Conservation (phyloP, 2,113 vertebrate species). For the Siniperca knerii region DNA sequence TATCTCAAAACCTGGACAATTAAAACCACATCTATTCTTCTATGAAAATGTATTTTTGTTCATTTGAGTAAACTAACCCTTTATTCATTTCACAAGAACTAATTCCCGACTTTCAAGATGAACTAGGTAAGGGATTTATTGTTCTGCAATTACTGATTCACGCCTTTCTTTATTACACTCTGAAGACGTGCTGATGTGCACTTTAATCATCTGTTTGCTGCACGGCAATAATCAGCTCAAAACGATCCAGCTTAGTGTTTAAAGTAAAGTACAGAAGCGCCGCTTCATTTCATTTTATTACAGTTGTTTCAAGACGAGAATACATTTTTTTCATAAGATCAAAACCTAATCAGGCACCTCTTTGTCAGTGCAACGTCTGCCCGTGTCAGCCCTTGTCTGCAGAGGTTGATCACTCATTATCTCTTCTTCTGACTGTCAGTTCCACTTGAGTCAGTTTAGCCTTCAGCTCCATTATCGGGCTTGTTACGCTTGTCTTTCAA, state of each 20-base stretch:
- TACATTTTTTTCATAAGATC: neutral
- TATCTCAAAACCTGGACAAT: neutral
- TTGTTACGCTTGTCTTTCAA: conserved; percentile 11
- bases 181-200: neutral
- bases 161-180: neutral
- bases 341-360: neutral
- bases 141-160: neutral
- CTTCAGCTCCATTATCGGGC: conserved; percentile 22
- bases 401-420: conserved; percentile 33
- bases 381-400: neutral
- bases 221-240: neutral
- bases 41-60: neutral
- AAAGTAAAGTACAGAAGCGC: neutral
- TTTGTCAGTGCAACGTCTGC: neutral
- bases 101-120: too few relatives aligned
- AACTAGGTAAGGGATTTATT: neutral
- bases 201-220: neutral
- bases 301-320: neutral
- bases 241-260: neutral
- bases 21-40: neutral
- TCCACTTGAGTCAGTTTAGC: conserved; percentile 33
- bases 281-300: neutral
- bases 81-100: neutral
- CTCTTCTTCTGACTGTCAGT: conserved; percentile 23
- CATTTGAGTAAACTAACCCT: neutral